Conservation (phyloP, 2,888 invertebrate species). For the Lutraria lutraria region DNA sequence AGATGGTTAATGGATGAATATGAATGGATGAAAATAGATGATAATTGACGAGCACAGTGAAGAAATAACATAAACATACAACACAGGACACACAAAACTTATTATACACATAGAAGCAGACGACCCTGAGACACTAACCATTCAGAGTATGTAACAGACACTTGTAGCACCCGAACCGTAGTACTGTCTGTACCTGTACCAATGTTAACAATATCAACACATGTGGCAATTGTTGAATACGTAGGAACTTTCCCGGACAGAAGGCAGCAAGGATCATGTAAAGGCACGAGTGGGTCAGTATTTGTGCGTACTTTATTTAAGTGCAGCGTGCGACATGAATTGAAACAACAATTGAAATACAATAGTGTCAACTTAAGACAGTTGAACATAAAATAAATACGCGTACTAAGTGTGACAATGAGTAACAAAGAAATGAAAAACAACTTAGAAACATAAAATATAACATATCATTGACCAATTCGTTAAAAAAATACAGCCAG, state of each 20-base stretch:
- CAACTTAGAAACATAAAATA: slow-evolving; percentile 21
- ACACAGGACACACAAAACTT: too few relatives aligned
- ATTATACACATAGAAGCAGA: too few relatives aligned
- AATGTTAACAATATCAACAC: neutral
- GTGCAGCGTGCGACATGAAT: neutral
- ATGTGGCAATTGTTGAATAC: slow-evolving; percentile 8
- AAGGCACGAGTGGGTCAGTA: neutral
- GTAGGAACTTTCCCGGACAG: slow-evolving; percentile 21
- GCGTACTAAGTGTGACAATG: neutral
- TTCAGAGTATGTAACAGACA: slow-evolving; percentile 17
- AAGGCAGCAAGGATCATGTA: neutral
- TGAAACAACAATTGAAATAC: neutral
- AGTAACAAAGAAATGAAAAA: slow-evolving; percentile 31
- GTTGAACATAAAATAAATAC: slow-evolving; percentile 18
- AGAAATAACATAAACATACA: too few relatives aligned
- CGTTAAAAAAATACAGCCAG: neutral
- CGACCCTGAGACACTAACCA: neutral
- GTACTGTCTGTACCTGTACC: neutral
- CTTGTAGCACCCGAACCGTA: neutral
- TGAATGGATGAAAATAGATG: too few relatives aligned
- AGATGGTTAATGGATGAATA: too few relatives aligned
- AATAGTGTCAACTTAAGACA: neutral
- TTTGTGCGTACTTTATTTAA: slow-evolving; percentile 36
- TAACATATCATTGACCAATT: neutral
- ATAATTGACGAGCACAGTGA: too few relatives aligned